phyloP scores from a whole-genome alignment of 2,888 invertebrate genomes.

The Junonia oenone region DNA sequence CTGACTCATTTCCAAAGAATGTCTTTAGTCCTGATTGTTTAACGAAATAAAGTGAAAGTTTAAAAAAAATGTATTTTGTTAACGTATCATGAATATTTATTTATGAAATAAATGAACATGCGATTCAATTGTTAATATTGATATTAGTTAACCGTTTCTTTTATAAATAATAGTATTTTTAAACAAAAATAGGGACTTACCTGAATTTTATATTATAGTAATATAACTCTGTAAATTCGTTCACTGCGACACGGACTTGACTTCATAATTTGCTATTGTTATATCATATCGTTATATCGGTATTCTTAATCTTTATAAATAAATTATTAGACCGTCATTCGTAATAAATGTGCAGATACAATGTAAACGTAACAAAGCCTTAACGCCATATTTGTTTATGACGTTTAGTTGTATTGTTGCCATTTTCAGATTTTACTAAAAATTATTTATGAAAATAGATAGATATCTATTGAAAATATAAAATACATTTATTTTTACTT shows the following conservation, averaged over 20 bases:
- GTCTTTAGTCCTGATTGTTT: slow-evolving; percentile 15
- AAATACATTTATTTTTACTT: too few species aligned
- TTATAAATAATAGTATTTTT: slow-evolving; percentile 14
- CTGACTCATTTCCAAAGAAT: slow-evolving; percentile 51
- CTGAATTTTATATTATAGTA: neutral
- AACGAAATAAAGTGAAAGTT: slow-evolving; percentile 13
- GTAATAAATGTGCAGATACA: slow-evolving; percentile 4
- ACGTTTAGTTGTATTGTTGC: slow-evolving; percentile 12
- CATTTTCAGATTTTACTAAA: slow-evolving; percentile 1
- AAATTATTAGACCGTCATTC: slow-evolving; percentile 16
- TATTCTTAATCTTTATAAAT: slow-evolving; percentile 7
- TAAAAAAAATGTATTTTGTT: neutral
- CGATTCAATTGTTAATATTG: neutral
- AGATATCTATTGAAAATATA: too few species aligned
- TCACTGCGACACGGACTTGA: neutral
- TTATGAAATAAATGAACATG: neutral
- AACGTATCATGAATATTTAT: neutral
- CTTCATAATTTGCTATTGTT: slow-evolving; percentile 11
- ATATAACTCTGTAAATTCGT: neutral
- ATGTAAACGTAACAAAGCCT: slow-evolving; percentile 9
- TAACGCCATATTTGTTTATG: slow-evolving; percentile 20
- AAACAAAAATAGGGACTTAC: slow-evolving; percentile 10
- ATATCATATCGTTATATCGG: neutral
- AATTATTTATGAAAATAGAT: neutral
- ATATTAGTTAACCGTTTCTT: slow-evolving; percentile 9